Base-by-base conservation (phyloP, 1,140 invertebrate species). In the Conus betulinus region DNA sequence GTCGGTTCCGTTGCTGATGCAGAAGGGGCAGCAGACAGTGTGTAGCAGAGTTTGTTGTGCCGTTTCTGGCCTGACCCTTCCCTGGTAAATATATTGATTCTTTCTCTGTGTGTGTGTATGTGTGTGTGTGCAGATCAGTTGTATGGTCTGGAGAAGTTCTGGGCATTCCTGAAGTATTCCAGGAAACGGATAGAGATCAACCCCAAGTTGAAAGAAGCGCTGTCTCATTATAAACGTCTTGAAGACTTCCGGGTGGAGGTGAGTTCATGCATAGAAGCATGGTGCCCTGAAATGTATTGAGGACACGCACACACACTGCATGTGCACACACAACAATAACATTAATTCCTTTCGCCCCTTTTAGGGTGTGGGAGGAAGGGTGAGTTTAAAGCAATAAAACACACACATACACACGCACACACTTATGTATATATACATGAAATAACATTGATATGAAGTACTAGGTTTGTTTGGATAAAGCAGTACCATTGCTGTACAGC, bases 111-210 rank as follows among this genome's bases (percentile, higher is more conserved):
- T 25, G 23, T n/a, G n/a, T n/a, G n/a, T n/a, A 67, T 39, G 67
- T 90, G 51, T 39, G 39, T 83, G 6, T 88, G 91, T 95, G n/a
- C 94, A 98, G 98, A 98, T 95, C 98, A 99, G 96, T 96, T 99
- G 27, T 99, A 99, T 96, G 99, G 99, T 74, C 95, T 99, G 81
- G 99, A 99, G 96, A 99, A 99, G 95, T 99, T 99, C 95, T 99
- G 99, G 98, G 98, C 99, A 76, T 99, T 99, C 96, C 95, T 99
- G 10, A 99, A 99, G 95, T 96, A 96, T 91, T 95, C 94, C 11
- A 87, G 93, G 25, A 91, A 92, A 82, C 91, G 93, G 87, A 96
- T 99, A 52, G 97, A 97, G 88, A 97, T 99, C 39, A 97, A 98
- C 91, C 96, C 97, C 8, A 97, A 97, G 92, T 95, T 99, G 74